These are phyloP conservation scores for Troglohyphantes excavatus DNA, from an alignment of 2,888 invertebrate species.

Conservation along the genomic window DNA sequence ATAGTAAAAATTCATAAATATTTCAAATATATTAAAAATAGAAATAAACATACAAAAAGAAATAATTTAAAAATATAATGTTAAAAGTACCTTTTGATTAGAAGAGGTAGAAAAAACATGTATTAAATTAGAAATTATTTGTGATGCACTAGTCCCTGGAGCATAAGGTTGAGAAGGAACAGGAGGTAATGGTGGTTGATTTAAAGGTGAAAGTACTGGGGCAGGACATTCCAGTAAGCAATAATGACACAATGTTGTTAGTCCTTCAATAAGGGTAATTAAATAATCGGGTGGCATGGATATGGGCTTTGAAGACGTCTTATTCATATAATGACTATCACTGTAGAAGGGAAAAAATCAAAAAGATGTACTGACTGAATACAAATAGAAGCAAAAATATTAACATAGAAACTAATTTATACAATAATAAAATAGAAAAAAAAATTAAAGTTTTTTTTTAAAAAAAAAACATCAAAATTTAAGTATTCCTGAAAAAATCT, in stretches of 20 bases:
- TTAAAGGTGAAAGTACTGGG: conserved; percentile 82
- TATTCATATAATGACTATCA: conserved; percentile 26
- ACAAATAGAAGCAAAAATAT: no score
- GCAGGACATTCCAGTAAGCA: conserved; percentile 87
- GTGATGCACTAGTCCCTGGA: conserved; percentile 83
- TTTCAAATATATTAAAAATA: no score
- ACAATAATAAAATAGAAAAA: no score
- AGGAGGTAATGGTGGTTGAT: conserved; percentile 80
- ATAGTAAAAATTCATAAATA: no score
- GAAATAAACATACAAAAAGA: no score
- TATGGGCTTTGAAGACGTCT: not conserved
- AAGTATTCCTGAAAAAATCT: no score
- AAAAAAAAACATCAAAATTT: no score
- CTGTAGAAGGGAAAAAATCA: conserved; percentile 15
- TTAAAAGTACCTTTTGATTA: conserved; percentile 69
- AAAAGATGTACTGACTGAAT: no score
- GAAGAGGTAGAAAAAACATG: conserved; percentile 89
- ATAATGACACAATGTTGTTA: conserved; percentile 91
- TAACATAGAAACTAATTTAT: no score
- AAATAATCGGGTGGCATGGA: conserved; percentile 89
- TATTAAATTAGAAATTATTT: conserved; percentile 90
- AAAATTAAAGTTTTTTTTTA: no score
- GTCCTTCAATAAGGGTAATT: conserved; percentile 89
- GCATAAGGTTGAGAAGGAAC: conserved; percentile 78
- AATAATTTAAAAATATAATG: no score